Percentiles rank a stretch among this genome's conserved stretches.
Conservation (phyloP, 1,140 invertebrate species). For the Apis dorsata region DNA sequence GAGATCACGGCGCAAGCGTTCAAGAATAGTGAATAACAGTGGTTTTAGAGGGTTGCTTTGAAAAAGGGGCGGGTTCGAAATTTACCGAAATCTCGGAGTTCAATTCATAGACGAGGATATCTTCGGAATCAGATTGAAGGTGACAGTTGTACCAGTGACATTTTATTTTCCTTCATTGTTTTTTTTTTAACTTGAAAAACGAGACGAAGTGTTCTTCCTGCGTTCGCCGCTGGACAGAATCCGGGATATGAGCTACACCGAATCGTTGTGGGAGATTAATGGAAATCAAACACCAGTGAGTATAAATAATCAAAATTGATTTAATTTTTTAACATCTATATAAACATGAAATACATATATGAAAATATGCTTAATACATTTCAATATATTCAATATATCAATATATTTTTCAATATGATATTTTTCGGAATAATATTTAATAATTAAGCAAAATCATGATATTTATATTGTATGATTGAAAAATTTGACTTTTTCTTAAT, state of each 20-base stretch:
- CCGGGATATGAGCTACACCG: conserved; percentile 78
- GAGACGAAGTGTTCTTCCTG: conserved; percentile 6
- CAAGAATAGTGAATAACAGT: background rate
- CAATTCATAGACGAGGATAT: background rate
- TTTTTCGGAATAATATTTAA: background rate
- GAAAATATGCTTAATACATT: background rate
- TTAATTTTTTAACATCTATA: background rate
- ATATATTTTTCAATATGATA: background rate
- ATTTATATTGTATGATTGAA: background rate
- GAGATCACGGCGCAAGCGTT: conserved; percentile 19
- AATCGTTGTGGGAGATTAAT: conserved; percentile 78
- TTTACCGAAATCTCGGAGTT: background rate
- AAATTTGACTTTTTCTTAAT: background rate
- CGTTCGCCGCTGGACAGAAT: conserved; percentile 50
- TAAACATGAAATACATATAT: background rate
- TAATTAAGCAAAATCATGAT: background rate
- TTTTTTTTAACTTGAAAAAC: conserved; percentile 48
- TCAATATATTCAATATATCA: background rate
- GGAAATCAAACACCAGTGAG: conserved; percentile 78
- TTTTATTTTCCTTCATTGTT: conserved; percentile 37
- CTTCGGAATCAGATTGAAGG: conserved; percentile 23
- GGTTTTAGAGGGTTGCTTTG: background rate
- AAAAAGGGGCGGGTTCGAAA: conserved; percentile 31
- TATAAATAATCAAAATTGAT: conserved; percentile 35
- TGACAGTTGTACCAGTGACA: conserved; percentile 10